These are phyloP conservation scores for Brachyptera risi DNA, from an alignment of 2,888 invertebrate species.

Conservation along the genomic window DNA sequence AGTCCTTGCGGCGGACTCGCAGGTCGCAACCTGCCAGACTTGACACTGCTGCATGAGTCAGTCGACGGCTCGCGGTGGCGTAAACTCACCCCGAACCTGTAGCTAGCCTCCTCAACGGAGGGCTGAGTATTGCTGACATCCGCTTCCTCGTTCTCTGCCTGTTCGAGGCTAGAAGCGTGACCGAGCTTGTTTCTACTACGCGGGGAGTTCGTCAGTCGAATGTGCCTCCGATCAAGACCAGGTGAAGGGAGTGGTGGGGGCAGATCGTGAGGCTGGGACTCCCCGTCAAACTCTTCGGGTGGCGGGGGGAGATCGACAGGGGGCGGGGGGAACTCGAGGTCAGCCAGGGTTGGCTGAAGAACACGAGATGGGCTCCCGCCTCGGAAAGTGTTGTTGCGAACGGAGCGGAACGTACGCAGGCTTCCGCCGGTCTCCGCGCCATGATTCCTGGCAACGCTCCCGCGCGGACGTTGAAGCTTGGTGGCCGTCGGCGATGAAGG, in stretches of 20 bases:
- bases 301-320: constrained; percentile 77
- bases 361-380: constrained; percentile 62
- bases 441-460: constrained; percentile 34
- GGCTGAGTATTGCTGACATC: constrained; percentile 14
- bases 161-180: constrained; percentile 25
- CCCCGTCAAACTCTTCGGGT: constrained; percentile 55
- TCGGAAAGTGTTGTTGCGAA: constrained; percentile 28
- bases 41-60: constrained; percentile 54
- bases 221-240: constrained; percentile 37
- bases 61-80: constrained; percentile 58
- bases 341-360: constrained; percentile 69
- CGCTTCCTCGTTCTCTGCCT: constrained; percentile 2
- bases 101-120: constrained; percentile 61
- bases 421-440: constrained; percentile 23
- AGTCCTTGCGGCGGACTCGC: too few species aligned
- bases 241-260: constrained; percentile 35
- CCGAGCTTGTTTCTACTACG: constrained; percentile 19
- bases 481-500: constrained; percentile 47
- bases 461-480: constrained; percentile 54
- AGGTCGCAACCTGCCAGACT: constrained; percentile 47
- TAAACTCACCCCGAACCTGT: constrained; percentile 65
- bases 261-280: constrained; percentile 37
- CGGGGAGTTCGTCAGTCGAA: constrained; percentile 35
- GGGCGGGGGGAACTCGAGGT: constrained; percentile 84
- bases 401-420: constrained; percentile 35